Evolutionary conservation across 2,797 vertebrate species (phyloP).

Genomic region (Australoheros facetus): DNA sequence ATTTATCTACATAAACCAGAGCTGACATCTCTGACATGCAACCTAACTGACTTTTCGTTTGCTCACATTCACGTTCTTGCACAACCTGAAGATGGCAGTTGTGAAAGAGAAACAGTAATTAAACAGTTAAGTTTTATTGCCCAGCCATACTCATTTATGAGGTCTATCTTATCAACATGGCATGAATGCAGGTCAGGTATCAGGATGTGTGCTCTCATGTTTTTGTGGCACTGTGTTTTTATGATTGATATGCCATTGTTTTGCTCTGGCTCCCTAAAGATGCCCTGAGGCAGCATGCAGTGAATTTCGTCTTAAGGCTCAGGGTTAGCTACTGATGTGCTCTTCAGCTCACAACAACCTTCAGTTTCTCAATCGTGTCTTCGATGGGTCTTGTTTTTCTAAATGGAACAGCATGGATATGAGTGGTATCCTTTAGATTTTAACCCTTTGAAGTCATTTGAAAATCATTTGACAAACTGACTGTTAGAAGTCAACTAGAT

Average conservation of each 20-base stretch:
- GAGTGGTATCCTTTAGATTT: neutral
- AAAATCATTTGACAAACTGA: neutral
- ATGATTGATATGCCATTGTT: conserved; percentile 21
- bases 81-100: conserved; percentile 3
- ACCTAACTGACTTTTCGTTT: neutral
- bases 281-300: neutral
- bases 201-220: conserved; percentile 55
- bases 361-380: neutral
- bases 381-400: neutral
- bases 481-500: neutral
- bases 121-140: conserved; percentile 36
- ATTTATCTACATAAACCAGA: neutral
- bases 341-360: neutral
- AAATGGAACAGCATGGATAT: neutral
- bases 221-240: conserved; percentile 44
- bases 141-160: conserved; percentile 38
- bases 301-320: neutral
- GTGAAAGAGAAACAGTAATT: conserved; percentile 31
- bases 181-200: conserved; percentile 28
- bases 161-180: conserved; percentile 34
- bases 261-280: neutral
- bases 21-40: neutral
- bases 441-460: neutral
- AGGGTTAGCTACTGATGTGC: neutral
- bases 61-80: neutral